Percentiles rank a stretch among this genome's conserved stretches.
These are phyloP conservation scores for Gorsachius magnificus DNA, from an alignment of 2,797 vertebrate species.

Conservation along the genomic window DNA sequence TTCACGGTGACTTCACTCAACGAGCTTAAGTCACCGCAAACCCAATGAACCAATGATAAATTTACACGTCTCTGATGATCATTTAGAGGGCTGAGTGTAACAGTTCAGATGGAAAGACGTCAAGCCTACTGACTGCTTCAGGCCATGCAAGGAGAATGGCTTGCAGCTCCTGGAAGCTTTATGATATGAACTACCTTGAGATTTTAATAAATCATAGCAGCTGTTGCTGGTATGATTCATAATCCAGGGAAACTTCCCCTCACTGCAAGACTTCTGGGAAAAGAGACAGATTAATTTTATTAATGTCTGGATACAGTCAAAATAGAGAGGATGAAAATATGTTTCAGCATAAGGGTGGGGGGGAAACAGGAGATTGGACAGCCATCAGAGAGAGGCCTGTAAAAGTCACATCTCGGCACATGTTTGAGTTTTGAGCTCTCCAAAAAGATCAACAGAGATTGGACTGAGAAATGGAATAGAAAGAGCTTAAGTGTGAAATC, in stretches of 20 bases:
- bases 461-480: neutral
- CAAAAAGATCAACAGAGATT: neutral
- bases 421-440: neutral
- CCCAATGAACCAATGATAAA: neutral
- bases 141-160: neutral
- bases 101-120: neutral
- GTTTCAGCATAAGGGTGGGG: neutral
- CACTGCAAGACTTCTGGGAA: constrained; percentile 38
- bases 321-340: constrained; percentile 29
- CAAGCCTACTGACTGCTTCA: neutral
- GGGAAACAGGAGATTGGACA: neutral
- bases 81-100: neutral
- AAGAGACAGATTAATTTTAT: constrained; percentile 20
- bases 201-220: constrained; percentile 43
- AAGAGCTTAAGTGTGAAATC: constrained; percentile 7
- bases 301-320: constrained; percentile 23
- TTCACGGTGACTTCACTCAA: neutral
- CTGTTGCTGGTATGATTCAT: constrained; percentile 17
- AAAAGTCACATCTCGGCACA: neutral
- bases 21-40: neutral
- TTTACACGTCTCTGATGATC: neutral
- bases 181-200: constrained; percentile 22
- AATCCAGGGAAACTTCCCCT: neutral
- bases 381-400: constrained; percentile 17
- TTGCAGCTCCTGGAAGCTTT: constrained; percentile 24